A percentile compares a stretch with the other conserved stretches of the same genome.
Evolutionary conservation across 2,888 invertebrate genomes (phyloP).

Genomic region (Maniola hyperantus): DNA sequence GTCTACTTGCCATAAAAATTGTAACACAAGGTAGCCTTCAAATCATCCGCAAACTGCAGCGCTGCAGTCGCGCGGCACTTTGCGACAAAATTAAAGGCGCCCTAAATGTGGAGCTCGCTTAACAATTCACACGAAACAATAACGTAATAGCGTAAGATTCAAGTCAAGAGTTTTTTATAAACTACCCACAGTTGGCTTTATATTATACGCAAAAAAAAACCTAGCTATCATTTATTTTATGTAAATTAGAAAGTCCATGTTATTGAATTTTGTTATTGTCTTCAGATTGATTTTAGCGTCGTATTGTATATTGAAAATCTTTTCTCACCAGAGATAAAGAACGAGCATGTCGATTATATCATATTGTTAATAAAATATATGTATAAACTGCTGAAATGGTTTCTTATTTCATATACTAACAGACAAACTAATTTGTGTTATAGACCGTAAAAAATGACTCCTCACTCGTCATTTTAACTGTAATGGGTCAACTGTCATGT

Average conservation of each 20-base stretch:
- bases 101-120: conserved; percentile 8
- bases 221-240: conserved; percentile 44
- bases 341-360: conserved; percentile 77
- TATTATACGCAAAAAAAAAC: conserved; percentile 32
- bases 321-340: conserved; percentile 71
- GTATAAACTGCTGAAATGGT: conserved; percentile 71
- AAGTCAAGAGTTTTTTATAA: background rate
- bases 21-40: no score
- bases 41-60: no score
- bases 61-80: no score
- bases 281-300: conserved; percentile 49
- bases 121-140: conserved; percentile 2
- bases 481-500: no score
- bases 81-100: no score
- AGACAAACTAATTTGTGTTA: no score
- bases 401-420: conserved; percentile 37
- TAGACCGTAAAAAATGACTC: no score
- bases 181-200: conserved; percentile 41
- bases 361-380: conserved; percentile 82
- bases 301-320: conserved; percentile 69
- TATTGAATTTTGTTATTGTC: conserved; percentile 47
- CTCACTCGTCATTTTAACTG: no score
- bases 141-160: background rate
- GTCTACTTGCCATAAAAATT: background rate
- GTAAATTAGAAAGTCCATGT: conserved; percentile 50